Evolutionary conservation across 1,140 invertebrate species (phyloP), one percentile per base, ranked within the genome.

Genomic region (Antheraea pernyi): DNA sequence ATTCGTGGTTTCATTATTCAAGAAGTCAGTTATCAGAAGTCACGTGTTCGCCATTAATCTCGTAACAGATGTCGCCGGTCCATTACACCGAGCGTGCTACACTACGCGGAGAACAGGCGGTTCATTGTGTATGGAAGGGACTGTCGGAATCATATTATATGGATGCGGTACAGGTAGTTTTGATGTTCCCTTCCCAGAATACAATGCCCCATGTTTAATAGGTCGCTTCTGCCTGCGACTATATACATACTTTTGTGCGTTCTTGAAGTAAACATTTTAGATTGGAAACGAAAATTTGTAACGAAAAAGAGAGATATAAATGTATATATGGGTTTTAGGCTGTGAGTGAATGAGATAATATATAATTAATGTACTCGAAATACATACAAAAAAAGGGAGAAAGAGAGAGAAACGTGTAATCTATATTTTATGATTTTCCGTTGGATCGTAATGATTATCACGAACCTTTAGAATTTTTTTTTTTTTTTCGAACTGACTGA

Each of bases 21-120:
- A 53, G 46, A 53, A 53, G 46, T 60, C 62, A 65, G 69, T 53
- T 65, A 19, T 65, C 42, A 11, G 18, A 36, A 59, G 77, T 74
- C 80, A 82, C 80, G 80, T 75, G 58, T 59, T 7, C 16, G 65
- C 73, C 69, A 80, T 82, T 79, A 79, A 73, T 78, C 73, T 71
- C 68, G 72, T 71, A 68, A 72, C 80, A 82, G 76, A 70, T 80
- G 77, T 67, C 58, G 39, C 65, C 60, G 65, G 65, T 68, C 69
- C 64, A 79, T 79, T 72, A 73, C 71, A 64, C 8, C 64, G 16
- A 30, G 64, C 42, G 8, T 13, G 64, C 64, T 19, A 64, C 64
- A 48, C 19, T 11, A 65, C 13, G n/a, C 37, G 8, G 61, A 36
- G 37, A 37, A 63, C 19, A 63, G 22, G 13, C 61, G 19, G 61